Evolutionary conservation across 1,140 invertebrate species (phyloP), one percentile per base, ranked within the genome.

Genomic region (Hirudo medicinalis): DNA sequence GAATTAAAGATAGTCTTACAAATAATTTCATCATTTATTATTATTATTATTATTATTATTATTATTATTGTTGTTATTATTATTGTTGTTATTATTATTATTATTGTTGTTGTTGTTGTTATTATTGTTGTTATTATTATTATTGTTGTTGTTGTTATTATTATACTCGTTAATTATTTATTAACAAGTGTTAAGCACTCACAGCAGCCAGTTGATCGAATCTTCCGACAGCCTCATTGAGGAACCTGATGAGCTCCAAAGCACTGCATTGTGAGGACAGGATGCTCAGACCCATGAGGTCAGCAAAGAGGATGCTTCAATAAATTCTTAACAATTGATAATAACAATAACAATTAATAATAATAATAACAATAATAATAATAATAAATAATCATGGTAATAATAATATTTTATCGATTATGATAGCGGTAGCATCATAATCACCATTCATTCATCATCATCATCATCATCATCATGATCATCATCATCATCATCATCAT

Each of bases 281-380:
- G 76, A 87, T 88, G 0, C 92, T 94, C 78, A 95, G 94, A 9
- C 92, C 92, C n/a, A 92, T 91, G 77, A 95, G 94, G 78, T 95
- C 92, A 54, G 91, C 92, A 78, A 94, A 94, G n/a, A 94, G 79
- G 76, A 95, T 72, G 63, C 71, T 72, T 40, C 9, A 63, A 27
- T 27, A 32, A 27, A 9, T 32, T 36, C 32, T 36, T 36, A 22
- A 22, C 55, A 22, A 27, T 57, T 57, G 8, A 27, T 3, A 57
- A 8, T 57, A 57, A 22, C 5, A n/a, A n/a, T n/a, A n/a, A n/a
- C n/a, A n/a, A 27, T 36, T 6, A 3, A 6, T 36, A 25, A 57
- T 9, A 25, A 57, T 9, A 25, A 57, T n/a, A 25, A 57, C 54
- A 25, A 57, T 25, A 25, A 57, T 9, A 25, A 57, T 57, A 25